These are phyloP conservation scores for Heliangelus exortis DNA, from an alignment of 2,797 vertebrate genomes.

Conservation along the genomic window DNA sequence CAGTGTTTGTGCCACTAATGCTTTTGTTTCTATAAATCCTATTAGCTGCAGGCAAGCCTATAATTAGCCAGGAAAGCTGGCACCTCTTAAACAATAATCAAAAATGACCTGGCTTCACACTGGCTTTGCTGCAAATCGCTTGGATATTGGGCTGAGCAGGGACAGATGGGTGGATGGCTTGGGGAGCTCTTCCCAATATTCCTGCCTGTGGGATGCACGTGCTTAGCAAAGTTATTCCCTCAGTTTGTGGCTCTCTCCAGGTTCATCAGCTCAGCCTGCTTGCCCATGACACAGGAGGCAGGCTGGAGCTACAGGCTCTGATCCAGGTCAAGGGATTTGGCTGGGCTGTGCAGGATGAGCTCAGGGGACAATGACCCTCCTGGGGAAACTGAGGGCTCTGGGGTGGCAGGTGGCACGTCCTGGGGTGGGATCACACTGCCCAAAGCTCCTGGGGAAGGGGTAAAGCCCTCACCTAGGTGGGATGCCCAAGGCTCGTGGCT, in stretches of 20 bases:
- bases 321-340: neutral
- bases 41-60: constrained; percentile 50
- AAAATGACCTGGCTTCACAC: neutral
- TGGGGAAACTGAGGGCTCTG: accelerated
- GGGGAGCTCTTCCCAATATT: neutral
- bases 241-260: neutral
- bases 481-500: neutral
- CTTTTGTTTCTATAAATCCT: constrained; percentile 58
- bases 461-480: neutral
- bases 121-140: neutral
- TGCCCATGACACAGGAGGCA: neutral
- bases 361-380: neutral
- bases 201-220: accelerated
- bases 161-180: neutral
- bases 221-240: neutral
- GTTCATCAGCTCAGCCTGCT: neutral
- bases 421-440: neutral
- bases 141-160: neutral
- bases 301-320: neutral
- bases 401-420: neutral
- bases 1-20: constrained; percentile 16
- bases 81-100: constrained; percentile 30
- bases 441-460: neutral
- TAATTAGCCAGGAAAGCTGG: constrained; percentile 38
- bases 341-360: neutral